A percentile compares a stretch with the other conserved stretches of the same genome.
phyloP scores from a whole-genome alignment of 2,888 invertebrate species.

The Trilocha varians region DNA sequence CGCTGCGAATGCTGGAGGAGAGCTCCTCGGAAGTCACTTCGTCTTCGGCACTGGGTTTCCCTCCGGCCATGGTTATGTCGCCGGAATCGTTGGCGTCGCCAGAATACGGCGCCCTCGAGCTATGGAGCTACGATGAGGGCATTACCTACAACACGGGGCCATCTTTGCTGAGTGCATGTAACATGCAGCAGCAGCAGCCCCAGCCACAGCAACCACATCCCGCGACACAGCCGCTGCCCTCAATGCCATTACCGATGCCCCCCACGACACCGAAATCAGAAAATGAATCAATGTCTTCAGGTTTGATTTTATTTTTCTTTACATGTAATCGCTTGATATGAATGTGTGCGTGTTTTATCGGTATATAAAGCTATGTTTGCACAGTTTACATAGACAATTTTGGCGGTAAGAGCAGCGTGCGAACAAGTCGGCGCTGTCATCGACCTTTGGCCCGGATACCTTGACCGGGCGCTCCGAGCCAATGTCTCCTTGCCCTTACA shows the following conservation, averaged over 20 bases:
- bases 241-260: slow-evolving; percentile 65
- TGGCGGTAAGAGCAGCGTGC: slow-evolving; percentile 42
- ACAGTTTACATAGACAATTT: slow-evolving; percentile 26
- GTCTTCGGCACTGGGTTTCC: slow-evolving; percentile 81
- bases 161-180: slow-evolving; percentile 62
- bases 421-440: slow-evolving; percentile 49
- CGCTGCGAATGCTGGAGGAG: slow-evolving; percentile 79
- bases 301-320: slow-evolving; percentile 30
- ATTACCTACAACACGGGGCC: slow-evolving; percentile 58
- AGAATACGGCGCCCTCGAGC: slow-evolving; percentile 84
- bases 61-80: slow-evolving; percentile 83
- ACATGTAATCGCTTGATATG: slow-evolving; percentile 4
- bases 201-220: slow-evolving; percentile 64
- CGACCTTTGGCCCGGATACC: slow-evolving; percentile 73
- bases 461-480: slow-evolving; percentile 61
- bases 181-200: slow-evolving; percentile 64
- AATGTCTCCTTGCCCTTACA: slow-evolving; percentile 56
- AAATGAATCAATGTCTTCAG: slow-evolving; percentile 71
- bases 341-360: slow-evolving; percentile 7
- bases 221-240: slow-evolving; percentile 68
- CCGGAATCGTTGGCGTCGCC: slow-evolving; percentile 83
- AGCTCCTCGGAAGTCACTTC: slow-evolving; percentile 84
- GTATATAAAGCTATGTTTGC: slow-evolving; percentile 7
- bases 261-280: slow-evolving; percentile 69
- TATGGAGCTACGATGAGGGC: slow-evolving; percentile 83